These are phyloP conservation scores for Artemia sp. DNA, from an alignment of 2,888 invertebrate genomes.

Conservation along the genomic window DNA sequence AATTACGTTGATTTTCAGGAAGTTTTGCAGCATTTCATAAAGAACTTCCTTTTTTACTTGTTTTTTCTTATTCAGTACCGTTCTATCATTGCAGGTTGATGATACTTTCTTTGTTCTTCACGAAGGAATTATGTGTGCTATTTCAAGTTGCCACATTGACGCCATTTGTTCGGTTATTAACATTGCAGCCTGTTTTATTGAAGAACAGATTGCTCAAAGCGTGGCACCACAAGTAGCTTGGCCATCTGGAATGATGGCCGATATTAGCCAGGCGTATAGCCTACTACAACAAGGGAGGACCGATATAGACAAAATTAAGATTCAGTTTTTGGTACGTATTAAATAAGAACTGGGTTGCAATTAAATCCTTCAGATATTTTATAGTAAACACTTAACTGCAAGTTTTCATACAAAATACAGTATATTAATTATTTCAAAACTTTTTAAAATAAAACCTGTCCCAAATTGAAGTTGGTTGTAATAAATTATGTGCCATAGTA, in stretches of 20 bases:
- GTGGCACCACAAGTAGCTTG: slow-evolving; percentile 45
- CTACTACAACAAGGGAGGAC: slow-evolving; percentile 63
- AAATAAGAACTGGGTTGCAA: too few relatives aligned
- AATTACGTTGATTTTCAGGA: too few relatives aligned
- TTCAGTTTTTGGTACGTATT: slow-evolving; percentile 51
- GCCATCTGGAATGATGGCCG: slow-evolving; percentile 44
- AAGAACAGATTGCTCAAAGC: slow-evolving; percentile 52
- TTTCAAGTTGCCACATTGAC: slow-evolving; percentile 77
- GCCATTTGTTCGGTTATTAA: slow-evolving; percentile 92
- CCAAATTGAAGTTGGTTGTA: too few relatives aligned
- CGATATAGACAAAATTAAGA: slow-evolving; percentile 56
- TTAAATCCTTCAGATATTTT: too few relatives aligned
- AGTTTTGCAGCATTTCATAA: too few relatives aligned
- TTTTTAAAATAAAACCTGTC: too few relatives aligned
- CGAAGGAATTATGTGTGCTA: slow-evolving; percentile 83
- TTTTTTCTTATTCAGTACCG: too few relatives aligned
- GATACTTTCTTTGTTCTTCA: slow-evolving; percentile 93
- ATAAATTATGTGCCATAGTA: too few relatives aligned
- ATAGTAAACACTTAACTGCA: too few relatives aligned
- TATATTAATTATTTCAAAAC: too few relatives aligned
- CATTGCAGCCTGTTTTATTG: slow-evolving; percentile 69
- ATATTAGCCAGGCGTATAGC: slow-evolving; percentile 62
- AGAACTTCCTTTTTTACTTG: too few relatives aligned
- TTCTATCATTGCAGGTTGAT: slow-evolving; percentile 45
- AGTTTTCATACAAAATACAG: too few relatives aligned